A percentile compares a stretch with the other conserved stretches of the same genome.
These are phyloP conservation scores for Neoaliturus tenellus DNA, from an alignment of 2,888 invertebrate genomes.

Conservation along the genomic window DNA sequence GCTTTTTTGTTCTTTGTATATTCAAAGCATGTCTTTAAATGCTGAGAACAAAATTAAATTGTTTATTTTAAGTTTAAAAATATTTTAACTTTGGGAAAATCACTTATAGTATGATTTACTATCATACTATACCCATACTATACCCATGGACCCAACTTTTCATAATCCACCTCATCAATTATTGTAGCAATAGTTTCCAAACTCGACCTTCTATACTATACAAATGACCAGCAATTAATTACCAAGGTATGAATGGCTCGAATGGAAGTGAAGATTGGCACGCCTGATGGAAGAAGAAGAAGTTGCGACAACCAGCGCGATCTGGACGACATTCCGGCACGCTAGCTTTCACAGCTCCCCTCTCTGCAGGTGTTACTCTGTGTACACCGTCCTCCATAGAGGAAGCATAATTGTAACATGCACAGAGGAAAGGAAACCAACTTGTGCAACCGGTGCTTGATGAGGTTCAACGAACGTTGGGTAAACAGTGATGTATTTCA, in stretches of 20 bases:
- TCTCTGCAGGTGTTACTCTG: background rate
- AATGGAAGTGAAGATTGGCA: constrained; percentile 1
- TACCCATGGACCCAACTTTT: no score
- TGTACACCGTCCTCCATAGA: no score
- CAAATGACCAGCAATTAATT: background rate
- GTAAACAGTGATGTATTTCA: background rate
- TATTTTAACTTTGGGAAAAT: no score
- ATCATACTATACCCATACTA: no score
- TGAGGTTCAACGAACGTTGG: background rate
- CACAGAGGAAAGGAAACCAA: background rate
- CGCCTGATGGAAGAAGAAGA: constrained; percentile 18
- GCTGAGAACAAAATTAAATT: no score
- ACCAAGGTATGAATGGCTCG: background rate
- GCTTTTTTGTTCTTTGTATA: no score
- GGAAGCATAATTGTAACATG: background rate
- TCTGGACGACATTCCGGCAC: constrained; percentile 9
- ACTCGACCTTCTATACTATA: no score
- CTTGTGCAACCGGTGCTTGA: background rate
- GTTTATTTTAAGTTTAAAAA: no score
- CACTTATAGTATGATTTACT: no score
- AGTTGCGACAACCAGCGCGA: background rate
- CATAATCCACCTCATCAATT: no score
- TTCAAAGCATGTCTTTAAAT: no score
- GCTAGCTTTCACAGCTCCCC: background rate
- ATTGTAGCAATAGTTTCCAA: no score